Evolutionary conservation across 1,140 invertebrate species (phyloP), one percentile per base, ranked within the genome.

Genomic region (Copidosoma floridanum): DNA sequence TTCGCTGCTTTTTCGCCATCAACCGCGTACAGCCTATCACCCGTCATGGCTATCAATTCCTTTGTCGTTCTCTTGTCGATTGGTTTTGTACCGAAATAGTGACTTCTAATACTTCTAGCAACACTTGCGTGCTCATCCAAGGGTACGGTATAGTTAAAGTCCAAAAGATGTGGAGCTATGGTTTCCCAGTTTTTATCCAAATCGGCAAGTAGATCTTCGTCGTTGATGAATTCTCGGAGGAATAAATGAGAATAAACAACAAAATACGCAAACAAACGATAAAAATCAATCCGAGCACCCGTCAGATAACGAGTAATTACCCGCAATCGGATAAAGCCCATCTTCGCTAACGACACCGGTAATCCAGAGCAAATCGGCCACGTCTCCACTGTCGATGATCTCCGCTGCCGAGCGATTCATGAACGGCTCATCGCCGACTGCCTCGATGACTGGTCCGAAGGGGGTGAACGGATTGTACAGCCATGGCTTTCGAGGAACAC

Each of bases 81-180:
- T 0, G 78, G 68, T 40, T 82, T 77, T 1, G 57, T 38, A 12
- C 72, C 74, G 12, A 85, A 71, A 68, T 86, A 85, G 43, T 77
- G 71, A 46, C 82, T 66, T 63, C 81, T 83, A 43, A 85, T 83
- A 70, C 78, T 80, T 2, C 66, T 63, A 0, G 81, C 77, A 2
- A 82, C 79, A 4, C 66, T 64, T 0, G 64, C 24, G 5, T 81
- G 78, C n/a, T 68, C 63, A 8, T 68, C 56, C 2, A 75, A 41
- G 0, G 82, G 79, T 18, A 85, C 63, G 0, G 84, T 85, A 65
- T 83, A 77, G 43, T 85, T 83, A 67, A 81, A 84, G 56, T 84
- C 84, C 20, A 85, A 80, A 12, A 84, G 69, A 57, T 78, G 75
- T 23, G 82, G 82, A 6, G 81, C 80, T 5, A 85, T 71, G 52